Base-by-base conservation (phyloP, 2,797 vertebrate genomes). In the Acanthurus lineatus region DNA sequence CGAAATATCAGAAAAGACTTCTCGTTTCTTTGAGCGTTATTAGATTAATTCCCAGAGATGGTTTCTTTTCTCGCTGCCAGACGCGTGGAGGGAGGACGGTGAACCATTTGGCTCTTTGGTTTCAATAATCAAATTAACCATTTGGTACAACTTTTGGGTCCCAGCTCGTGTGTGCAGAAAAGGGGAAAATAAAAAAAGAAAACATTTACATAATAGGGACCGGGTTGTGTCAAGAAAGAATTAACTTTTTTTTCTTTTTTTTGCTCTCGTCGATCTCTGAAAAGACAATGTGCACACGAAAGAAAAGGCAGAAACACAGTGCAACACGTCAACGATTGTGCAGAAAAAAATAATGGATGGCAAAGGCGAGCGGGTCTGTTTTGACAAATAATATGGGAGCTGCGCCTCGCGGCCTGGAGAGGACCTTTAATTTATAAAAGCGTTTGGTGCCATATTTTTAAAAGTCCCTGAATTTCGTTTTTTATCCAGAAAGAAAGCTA, bases 101-200 rank as follows among this genome's bases (percentile, higher is more conserved):
- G 96, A 93, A 95, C 96, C 97, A 97, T 97, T 98, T 97, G 97
- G 96, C 91, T 96, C 97, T 97, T 97, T 98, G 96, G 96, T 96
- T 96, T 92, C 91, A 95, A 92, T 99, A 99, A 99, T 99, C 95
- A 93, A 97, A 99, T 99, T 97, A 99, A 96, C 95, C 96, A 97
- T 98, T 98, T 97, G 96, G 91, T 95, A 97, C 97, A 98, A 97
- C 95, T 96, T 97, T 96, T 94, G 74, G 94, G 95, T 94, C 95
- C 92, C 95, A 96, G 94, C 96, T 97, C 97, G 96, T 96, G 97
- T 97, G 97, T 95, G 93, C 44, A 48, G 95, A 22, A 96, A 96
- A 90, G 92, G 92, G 95, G 48, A 94, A 96, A 96, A 96, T 92
- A 86, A 91, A 94, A 96, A 95, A 94, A 93, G 93, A 95, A 95